Evolutionary conservation across 1,140 invertebrate genomes (phyloP), one percentile per base, ranked within the genome.

Genomic region (Habropoda laboriosa): DNA sequence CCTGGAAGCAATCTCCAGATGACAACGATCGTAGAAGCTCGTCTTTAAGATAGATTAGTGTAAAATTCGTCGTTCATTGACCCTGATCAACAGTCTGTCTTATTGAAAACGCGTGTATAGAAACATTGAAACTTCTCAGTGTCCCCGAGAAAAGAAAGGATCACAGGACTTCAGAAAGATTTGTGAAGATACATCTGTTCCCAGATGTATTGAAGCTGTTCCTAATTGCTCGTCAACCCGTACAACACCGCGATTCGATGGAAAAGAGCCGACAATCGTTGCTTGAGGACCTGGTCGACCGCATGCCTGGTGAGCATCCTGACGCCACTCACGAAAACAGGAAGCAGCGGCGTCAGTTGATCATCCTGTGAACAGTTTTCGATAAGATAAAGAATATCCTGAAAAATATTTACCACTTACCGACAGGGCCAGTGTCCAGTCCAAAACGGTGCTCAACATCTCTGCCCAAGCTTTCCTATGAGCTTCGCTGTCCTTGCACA

Each of bases 401-500:
- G 0, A n/a, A 51, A 27, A 35, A 35, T 0, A 24, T 18, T 8
- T 10, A 45, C 16, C 27, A 82, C 73, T 90, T 82, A 93, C 92
- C 76, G 92, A 64, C 47, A 93, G 79, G 40, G 87, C 85, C 3
- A 92, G 81, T 10, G 89, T 83, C 88, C 89, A 92, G 63, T 95
- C 94, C 67, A 96, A 92, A 12, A 94, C 90, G 0, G 94, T 94
- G 63, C 93, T 93, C 40, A 96, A 90, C 88, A 95, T 94, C 85
- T 96, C 95, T 3, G 94, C 94, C 95, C 95, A 96, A 6, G 95
- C 94, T 80, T 94, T 93, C 13, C 94, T 89, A 58, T 95, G 94
- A 3, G 95, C 95, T 85, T 96, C 95, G 86, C 95, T 94, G 85
- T 96, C 95, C 93, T 97, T 98, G 71, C 95, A 95, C 58, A 97